Evolutionary conservation across 2,888 invertebrate species (phyloP).

Genomic region (Nemoura dubitans): DNA sequence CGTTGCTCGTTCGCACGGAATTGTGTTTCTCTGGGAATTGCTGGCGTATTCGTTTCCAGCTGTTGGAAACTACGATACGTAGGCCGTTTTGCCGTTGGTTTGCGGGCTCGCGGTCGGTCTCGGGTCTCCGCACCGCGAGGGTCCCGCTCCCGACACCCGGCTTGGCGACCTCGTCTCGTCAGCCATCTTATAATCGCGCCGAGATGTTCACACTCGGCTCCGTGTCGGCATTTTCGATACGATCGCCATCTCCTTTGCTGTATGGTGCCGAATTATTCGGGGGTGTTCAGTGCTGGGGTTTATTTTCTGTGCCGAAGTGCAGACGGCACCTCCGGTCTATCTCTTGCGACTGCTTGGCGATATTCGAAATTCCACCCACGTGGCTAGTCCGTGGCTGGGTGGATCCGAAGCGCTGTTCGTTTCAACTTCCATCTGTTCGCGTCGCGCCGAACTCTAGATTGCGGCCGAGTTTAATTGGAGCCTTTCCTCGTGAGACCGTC

Average conservation of each 20-base stretch:
- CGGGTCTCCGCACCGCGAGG: neutral
- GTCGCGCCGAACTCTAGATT: neutral
- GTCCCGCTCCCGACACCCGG: constrained; percentile 13
- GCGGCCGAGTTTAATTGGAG: neutral
- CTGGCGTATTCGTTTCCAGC: neutral
- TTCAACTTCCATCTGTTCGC: neutral
- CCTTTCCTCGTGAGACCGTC: neutral
- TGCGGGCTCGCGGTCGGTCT: neutral
- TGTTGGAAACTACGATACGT: constrained; percentile 8
- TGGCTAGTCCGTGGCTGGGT: neutral
- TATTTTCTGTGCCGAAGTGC: neutral
- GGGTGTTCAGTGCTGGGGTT: no score
- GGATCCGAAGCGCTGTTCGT: neutral
- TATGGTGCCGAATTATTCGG: neutral
- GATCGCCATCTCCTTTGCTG: neutral
- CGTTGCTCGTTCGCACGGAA: neutral
- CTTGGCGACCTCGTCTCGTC: constrained; percentile 40
- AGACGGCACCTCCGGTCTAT: neutral
- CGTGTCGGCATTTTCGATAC: neutral
- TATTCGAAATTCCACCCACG: neutral
- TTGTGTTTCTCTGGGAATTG: neutral
- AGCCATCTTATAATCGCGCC: constrained; percentile 28
- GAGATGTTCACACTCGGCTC: neutral
- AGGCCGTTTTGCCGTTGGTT: neutral
- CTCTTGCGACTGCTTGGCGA: neutral